Evolutionary conservation across 2,113 vertebrate genomes (phyloP).

Genomic region (Coracopsis vasa): DNA sequence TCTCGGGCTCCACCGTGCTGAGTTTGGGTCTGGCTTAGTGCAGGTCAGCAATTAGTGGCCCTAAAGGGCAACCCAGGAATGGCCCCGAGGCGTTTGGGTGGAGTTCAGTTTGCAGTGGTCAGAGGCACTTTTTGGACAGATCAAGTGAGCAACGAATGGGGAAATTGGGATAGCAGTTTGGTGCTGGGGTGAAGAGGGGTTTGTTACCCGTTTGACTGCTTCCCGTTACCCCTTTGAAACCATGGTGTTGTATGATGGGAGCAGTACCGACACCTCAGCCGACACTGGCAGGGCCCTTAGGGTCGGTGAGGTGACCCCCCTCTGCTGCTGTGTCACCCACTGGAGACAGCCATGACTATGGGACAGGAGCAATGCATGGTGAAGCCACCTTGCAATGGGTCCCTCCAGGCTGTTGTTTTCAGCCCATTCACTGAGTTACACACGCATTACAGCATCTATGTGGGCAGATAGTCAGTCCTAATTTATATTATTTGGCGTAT

Average conservation of each 20-base stretch:
- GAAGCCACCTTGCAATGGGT: neutral
- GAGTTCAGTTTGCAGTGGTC: neutral
- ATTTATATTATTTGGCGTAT: neutral
- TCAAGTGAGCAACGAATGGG: neutral
- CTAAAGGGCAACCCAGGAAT: neutral
- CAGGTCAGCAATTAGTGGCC: rapidly evolving
- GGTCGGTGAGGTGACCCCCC: neutral
- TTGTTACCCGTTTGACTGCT: neutral
- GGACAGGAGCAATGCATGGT: neutral
- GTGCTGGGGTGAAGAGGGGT: neutral
- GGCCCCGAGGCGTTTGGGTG: rapidly evolving
- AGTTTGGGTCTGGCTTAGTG: neutral
- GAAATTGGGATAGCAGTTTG: neutral
- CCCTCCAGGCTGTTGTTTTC: neutral
- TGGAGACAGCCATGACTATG: rapidly evolving
- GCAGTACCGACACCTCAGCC: neutral
- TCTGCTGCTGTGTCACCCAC: neutral
- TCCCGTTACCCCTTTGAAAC: neutral
- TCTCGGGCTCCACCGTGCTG: neutral
- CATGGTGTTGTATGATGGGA: rapidly evolving
- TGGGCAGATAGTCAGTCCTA: neutral
- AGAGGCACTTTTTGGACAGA: neutral
- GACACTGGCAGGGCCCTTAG: rapidly evolving
- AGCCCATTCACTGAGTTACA: neutral
- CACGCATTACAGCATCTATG: rapidly evolving